Evolutionary conservation across 2,888 invertebrate genomes (phyloP).

Genomic region (Smittia aterrima): DNA sequence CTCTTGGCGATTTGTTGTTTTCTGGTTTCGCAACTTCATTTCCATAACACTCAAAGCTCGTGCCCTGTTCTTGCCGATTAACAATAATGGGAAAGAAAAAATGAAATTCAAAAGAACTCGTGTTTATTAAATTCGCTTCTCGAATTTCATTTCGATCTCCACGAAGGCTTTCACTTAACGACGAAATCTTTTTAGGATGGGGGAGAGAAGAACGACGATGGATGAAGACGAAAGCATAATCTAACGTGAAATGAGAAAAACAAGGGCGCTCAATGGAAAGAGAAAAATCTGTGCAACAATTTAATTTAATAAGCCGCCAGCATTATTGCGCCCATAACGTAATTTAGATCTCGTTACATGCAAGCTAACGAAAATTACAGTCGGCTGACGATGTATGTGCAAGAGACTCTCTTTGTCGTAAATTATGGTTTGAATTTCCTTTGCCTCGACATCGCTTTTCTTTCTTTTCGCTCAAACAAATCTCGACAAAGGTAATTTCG

Average conservation of each 20-base stretch:
- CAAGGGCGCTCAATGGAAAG: background rate
- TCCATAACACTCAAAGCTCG: background rate
- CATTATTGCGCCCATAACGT: slow-evolving; percentile 26
- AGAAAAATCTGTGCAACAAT: slow-evolving; percentile 37
- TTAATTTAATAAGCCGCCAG: slow-evolving; percentile 38
- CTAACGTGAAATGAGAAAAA: slow-evolving; percentile 25
- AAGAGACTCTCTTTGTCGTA: background rate
- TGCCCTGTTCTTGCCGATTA: background rate
- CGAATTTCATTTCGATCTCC: slow-evolving; percentile 38
- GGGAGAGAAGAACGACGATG: background rate
- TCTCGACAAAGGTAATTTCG: no score
- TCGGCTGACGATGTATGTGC: background rate
- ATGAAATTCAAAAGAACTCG: background rate
- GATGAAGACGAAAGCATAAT: background rate
- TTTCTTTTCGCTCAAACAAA: background rate
- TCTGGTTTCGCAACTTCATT: background rate
- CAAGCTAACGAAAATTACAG: background rate
- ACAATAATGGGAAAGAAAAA: background rate
- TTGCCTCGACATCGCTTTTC: no score
- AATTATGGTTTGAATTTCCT: background rate
- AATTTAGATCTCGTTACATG: slow-evolving; percentile 11
- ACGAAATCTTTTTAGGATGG: background rate
- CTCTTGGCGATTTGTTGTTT: no score
- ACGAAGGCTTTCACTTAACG: slow-evolving; percentile 24
- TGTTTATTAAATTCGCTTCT: background rate